A percentile compares a stretch with the other conserved stretches of the same genome.
phyloP scores from a whole-genome alignment of 2,888 invertebrate genomes.

The Heliconius ismenius region DNA sequence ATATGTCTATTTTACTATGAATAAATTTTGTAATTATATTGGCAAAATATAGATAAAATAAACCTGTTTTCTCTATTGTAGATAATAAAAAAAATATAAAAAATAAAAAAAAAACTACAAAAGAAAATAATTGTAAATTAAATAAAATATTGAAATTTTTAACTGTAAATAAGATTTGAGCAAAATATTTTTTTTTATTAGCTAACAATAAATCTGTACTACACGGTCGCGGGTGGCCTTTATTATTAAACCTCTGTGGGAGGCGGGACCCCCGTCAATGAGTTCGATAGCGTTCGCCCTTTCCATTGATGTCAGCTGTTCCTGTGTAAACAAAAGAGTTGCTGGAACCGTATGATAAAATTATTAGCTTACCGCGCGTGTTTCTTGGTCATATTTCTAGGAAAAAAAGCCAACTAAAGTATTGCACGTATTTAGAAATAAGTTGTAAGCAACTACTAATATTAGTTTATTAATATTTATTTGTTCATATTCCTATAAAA shows the following conservation, averaged over 20 bases:
- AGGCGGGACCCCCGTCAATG: conserved; percentile 32
- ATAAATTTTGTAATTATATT: not conserved
- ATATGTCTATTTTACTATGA: not conserved
- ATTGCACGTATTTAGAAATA: not conserved
- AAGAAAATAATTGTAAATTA: not conserved
- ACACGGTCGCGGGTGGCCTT: conserved; percentile 23
- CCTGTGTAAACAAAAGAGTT: conserved; percentile 36
- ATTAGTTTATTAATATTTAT: not conserved
- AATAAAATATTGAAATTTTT: not conserved
- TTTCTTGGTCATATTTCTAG: not conserved
- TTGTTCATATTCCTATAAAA: not conserved
- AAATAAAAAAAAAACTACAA: not conserved
- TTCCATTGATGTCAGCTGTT: conserved; percentile 35
- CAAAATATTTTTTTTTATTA: not conserved
- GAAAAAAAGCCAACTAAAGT: not conserved
- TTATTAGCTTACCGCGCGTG: conserved; percentile 6
- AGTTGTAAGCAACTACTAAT: not conserved
- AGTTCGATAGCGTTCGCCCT: conserved; percentile 26
- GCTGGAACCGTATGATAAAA: conserved; percentile 25
- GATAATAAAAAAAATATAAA: no score
- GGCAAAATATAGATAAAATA: conserved; percentile 4
- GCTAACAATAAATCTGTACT: not conserved
- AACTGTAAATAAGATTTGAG: not conserved
- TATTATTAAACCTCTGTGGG: conserved; percentile 33
- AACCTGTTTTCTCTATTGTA: not conserved